These are phyloP conservation scores for Hippoglossus hippoglossus DNA, from an alignment of 2,797 vertebrate species.

Conservation along the genomic window DNA sequence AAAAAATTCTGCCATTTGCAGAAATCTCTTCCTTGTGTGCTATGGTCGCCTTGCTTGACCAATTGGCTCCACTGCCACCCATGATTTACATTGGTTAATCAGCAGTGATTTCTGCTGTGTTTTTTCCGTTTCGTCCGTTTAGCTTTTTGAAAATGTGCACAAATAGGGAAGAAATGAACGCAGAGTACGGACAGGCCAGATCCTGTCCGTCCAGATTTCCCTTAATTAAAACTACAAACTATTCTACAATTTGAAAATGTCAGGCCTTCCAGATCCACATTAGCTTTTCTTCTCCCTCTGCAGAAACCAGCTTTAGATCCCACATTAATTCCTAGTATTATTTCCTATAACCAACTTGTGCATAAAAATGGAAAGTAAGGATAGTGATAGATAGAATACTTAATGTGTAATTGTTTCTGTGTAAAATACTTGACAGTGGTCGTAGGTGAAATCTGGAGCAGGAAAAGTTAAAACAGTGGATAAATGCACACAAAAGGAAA, in stretches of 20 bases:
- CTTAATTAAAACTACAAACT: too few relatives aligned
- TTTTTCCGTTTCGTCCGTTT: too few relatives aligned
- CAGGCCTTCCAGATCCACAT: conserved; percentile 6
- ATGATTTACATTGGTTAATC: too few relatives aligned
- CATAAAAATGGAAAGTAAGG: conserved; percentile 22
- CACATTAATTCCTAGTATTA: conserved; percentile 11
- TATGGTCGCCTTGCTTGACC: too few relatives aligned
- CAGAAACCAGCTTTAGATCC: conserved; percentile 18
- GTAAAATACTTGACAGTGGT: conserved; percentile 37
- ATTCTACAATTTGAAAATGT: not conserved
- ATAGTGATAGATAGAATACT: conserved; percentile 23
- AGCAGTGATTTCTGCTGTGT: not conserved
- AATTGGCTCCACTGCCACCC: too few relatives aligned
- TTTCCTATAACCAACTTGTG: conserved; percentile 31
- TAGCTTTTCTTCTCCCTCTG: conserved; percentile 1
- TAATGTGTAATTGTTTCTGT: conserved; percentile 37
- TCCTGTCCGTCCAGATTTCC: too few relatives aligned
- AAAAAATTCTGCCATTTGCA: too few relatives aligned
- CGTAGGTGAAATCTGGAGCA: conserved; percentile 29
- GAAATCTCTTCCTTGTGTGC: too few relatives aligned
- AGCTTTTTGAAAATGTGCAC: too few relatives aligned
- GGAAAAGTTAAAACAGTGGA: conserved; percentile 8
- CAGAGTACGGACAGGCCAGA: too few relatives aligned
- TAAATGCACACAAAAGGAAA: too few relatives aligned
- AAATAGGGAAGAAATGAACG: too few relatives aligned